These are phyloP conservation scores for Erebia epiphron DNA, from an alignment of 2,888 invertebrate species.

Conservation along the genomic window DNA sequence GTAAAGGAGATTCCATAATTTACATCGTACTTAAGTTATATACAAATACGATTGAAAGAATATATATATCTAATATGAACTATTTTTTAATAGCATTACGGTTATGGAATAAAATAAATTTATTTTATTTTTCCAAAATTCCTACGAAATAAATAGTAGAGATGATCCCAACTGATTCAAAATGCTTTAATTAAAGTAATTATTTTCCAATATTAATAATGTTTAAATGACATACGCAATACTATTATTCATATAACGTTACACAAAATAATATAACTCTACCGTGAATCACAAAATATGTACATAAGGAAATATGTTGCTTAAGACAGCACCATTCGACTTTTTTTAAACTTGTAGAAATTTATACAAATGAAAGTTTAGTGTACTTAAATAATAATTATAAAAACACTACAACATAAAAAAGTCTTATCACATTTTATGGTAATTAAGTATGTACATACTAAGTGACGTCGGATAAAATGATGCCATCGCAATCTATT, in stretches of 20 bases:
- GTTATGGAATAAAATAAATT: constrained; percentile 4
- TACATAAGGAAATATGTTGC: constrained; percentile 42
- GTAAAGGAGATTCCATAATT: constrained; percentile 79
- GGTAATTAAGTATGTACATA: constrained; percentile 54
- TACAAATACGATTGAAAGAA: constrained; percentile 67
- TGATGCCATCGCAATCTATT: constrained; percentile 36
- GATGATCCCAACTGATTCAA: not conserved
- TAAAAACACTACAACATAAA: constrained; percentile 50
- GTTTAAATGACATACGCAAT: constrained; percentile 11
- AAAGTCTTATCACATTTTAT: constrained; percentile 63
- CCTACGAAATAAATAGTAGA: not conserved
- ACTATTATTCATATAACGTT: constrained; percentile 25
- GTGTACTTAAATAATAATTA: constrained; percentile 46
- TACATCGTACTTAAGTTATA: constrained; percentile 73
- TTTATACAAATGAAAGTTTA: constrained; percentile 47
- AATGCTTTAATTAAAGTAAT: not conserved
- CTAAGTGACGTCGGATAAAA: constrained; percentile 42
- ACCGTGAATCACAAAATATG: constrained; percentile 41
- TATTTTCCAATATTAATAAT: not conserved
- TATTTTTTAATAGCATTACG: not conserved
- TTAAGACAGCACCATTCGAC: constrained; percentile 55
- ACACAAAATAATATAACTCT: constrained; percentile 34
- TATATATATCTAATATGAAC: constrained; percentile 57
- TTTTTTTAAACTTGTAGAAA: constrained; percentile 46
- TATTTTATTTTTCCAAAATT: not conserved